Evolutionary conservation across 1,140 invertebrate genomes (phyloP).

Genomic region (Hylaeus anthracinus): DNA sequence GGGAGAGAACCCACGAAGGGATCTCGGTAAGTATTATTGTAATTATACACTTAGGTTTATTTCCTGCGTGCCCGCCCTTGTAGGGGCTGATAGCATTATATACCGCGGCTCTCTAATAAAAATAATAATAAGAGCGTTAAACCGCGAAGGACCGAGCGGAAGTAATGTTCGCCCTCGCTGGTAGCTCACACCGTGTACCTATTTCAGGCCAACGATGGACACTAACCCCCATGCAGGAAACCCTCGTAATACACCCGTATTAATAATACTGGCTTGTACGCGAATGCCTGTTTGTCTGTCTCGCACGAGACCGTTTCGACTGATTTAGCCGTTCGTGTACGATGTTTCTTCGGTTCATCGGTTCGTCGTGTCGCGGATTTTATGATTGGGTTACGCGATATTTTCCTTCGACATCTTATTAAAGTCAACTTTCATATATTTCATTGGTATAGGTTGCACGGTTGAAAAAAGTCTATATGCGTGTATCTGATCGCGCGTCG

Average conservation of each 20-base stretch:
- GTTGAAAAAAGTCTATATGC: constrained; percentile 17
- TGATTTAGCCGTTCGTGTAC: constrained; percentile 16
- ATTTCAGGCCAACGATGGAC: constrained; percentile 11
- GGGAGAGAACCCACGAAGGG: constrained; percentile 59
- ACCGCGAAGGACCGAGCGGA: constrained; percentile 71
- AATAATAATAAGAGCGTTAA: constrained; percentile 80
- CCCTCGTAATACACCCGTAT: constrained; percentile 22
- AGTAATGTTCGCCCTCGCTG: constrained; percentile 69
- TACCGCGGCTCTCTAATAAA: constrained; percentile 74
- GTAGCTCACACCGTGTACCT: constrained; percentile 25
- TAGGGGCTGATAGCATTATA: constrained; percentile 72
- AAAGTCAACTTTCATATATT: too few species aligned
- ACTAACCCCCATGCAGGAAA: constrained; percentile 26
- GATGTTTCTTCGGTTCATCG: background rate
- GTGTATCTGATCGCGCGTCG: constrained; percentile 11
- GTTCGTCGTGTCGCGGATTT: background rate
- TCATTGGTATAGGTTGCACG: constrained; percentile 4
- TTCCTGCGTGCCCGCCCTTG: constrained; percentile 74
- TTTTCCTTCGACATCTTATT: too few species aligned
- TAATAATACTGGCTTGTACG: constrained; percentile 21
- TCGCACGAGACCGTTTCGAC: background rate
- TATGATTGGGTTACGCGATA: too few species aligned
- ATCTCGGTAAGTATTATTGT: constrained; percentile 78
- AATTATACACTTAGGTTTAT: constrained; percentile 81
- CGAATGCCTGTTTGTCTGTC: background rate